Percentiles rank a stretch among this genome's conserved stretches.
Conservation (phyloP, 2,888 invertebrate species). For the Eudasyphora cyanicolor region DNA sequence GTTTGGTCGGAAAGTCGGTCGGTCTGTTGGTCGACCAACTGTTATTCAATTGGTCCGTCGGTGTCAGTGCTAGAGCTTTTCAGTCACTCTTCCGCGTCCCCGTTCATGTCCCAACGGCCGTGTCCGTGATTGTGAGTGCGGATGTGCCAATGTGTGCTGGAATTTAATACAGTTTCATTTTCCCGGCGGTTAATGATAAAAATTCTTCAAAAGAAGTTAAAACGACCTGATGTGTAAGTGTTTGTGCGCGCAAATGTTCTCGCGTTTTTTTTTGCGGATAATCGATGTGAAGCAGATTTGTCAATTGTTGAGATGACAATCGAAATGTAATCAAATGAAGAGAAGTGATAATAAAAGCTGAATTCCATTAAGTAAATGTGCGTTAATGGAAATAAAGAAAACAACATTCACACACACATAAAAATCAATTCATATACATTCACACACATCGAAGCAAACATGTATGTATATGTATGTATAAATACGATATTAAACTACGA, state of each 20-base stretch:
- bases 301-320: constrained; percentile 26
- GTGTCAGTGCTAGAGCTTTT: not conserved
- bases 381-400: too few relatives aligned
- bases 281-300: constrained; percentile 39
- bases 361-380: constrained; percentile 1
- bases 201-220: constrained; percentile 20
- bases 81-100: too few relatives aligned
- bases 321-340: constrained; percentile 20
- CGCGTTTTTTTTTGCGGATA: not conserved
- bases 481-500: not conserved
- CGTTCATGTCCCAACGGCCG: not conserved
- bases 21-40: constrained; percentile 30
- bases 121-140: not conserved
- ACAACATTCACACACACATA: not conserved
- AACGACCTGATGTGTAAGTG: not conserved
- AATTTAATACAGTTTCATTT: constrained; percentile 19
- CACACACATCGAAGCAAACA: not conserved
- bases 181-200: constrained; percentile 27
- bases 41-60: not conserved
- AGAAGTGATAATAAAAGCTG: constrained; percentile 1
- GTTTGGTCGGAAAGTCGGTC: not conserved
- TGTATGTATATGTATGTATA: not conserved
- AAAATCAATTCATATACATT: too few relatives aligned
- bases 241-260: not conserved
- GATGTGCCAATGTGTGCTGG: not conserved